Conservation (phyloP, 2,113 vertebrate genomes). For the Phalacrocorax brasilianus region DNA sequence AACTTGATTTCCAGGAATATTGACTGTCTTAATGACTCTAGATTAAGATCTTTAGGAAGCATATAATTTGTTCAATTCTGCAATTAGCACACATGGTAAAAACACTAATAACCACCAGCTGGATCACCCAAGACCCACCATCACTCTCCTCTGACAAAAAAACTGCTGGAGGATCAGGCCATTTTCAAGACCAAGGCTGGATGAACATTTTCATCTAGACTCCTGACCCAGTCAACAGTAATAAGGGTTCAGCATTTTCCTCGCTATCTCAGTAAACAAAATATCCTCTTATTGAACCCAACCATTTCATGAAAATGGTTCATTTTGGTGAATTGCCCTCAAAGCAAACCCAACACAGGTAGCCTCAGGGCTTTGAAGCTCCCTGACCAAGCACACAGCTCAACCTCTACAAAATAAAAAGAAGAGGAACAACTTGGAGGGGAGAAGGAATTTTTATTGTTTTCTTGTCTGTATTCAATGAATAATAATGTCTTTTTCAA, state of each 20-base stretch:
- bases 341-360: not conserved
- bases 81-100: not conserved
- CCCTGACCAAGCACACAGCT: not conserved
- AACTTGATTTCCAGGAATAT: not conserved
- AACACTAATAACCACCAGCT: not conserved
- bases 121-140: not conserved
- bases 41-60: not conserved
- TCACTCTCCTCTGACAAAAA: not conserved
- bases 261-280: not conserved
- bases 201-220: not conserved
- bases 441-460: not conserved
- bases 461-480: not conserved
- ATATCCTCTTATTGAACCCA: not conserved
- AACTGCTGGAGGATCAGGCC: not conserved
- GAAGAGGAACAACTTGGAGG: not conserved
- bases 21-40: not conserved
- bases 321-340: not conserved
- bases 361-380: not conserved
- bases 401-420: not conserved
- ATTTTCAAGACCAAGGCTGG: not conserved
- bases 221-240: not conserved
- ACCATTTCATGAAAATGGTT: not conserved
- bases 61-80: not conserved
- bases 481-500: not conserved
- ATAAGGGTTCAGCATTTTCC: not conserved